phyloP scores from a whole-genome alignment of 2,797 vertebrate species.

The Eleutherodactylus coqui region DNA sequence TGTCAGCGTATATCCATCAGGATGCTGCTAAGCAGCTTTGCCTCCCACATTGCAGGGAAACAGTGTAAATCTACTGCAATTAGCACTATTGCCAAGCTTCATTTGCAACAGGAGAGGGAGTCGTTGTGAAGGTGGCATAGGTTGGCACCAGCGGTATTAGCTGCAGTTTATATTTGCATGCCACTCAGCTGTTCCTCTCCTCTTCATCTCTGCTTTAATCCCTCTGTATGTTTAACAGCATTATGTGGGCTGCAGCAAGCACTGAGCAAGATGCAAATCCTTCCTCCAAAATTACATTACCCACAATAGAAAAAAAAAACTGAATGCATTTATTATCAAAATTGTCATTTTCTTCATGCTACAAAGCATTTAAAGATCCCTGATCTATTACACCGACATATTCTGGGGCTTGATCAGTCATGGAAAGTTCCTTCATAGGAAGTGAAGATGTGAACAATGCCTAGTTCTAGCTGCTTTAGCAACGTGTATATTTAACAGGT shows the following conservation, averaged over 20 bases:
- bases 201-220: conserved; percentile 43
- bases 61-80: conserved; percentile 31
- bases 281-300: conserved; percentile 46
- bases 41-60: conserved; percentile 28
- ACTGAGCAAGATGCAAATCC: conserved; percentile 35
- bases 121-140: conserved; percentile 51
- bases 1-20: conserved; percentile 66
- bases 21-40: conserved; percentile 49
- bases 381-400: neutral
- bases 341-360: conserved; percentile 27
- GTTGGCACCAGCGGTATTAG: conserved; percentile 49
- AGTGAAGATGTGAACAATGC: neutral
- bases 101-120: conserved; percentile 49
- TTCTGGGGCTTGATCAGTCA: neutral
- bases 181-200: conserved; percentile 32
- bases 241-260: conserved; percentile 37
- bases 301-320: neutral
- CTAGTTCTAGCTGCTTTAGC: neutral
- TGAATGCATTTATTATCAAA: neutral
- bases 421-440: neutral
- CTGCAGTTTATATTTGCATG: conserved; percentile 56
- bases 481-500: neutral
- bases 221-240: conserved; percentile 34
- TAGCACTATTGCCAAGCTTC: conserved; percentile 50
- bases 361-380: neutral